These are phyloP conservation scores for Acanthurus leucopareius DNA, from an alignment of 2,797 vertebrate species.

Conservation along the genomic window DNA sequence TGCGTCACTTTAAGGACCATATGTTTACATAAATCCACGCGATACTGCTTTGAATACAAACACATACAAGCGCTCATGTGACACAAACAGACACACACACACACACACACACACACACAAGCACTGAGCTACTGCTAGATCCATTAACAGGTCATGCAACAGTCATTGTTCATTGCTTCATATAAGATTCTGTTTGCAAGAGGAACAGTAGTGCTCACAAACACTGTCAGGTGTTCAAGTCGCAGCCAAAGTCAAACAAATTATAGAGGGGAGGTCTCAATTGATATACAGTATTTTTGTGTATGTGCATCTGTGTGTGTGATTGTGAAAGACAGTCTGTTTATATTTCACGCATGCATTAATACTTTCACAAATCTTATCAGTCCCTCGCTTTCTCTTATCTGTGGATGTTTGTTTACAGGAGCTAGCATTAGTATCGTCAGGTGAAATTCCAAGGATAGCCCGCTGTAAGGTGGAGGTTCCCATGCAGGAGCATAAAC, in stretches of 20 bases:
- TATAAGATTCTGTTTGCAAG: constrained; percentile 84
- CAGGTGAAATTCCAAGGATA: constrained; percentile 42
- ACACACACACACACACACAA: constrained; percentile 6
- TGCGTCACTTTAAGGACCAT: constrained; percentile 66
- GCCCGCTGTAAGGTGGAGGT: constrained; percentile 30
- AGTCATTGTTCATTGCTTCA: constrained; percentile 89
- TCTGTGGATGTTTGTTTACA: constrained; percentile 43
- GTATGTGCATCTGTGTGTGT: too few species aligned
- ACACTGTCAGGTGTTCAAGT: constrained; percentile 73
- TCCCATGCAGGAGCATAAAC: constrained; percentile 35
- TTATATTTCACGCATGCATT: constrained; percentile 15
- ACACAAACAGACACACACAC: not conserved
- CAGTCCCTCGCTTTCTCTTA: constrained; percentile 3
- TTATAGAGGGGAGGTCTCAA: constrained; percentile 31
- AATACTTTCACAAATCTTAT: constrained; percentile 22
- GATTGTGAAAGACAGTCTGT: constrained; percentile 5
- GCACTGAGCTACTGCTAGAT: constrained; percentile 76
- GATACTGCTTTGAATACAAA: constrained; percentile 25
- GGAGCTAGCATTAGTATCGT: constrained; percentile 12
- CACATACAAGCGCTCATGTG: not conserved
- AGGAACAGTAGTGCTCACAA: constrained; percentile 75
- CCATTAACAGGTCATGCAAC: constrained; percentile 87
- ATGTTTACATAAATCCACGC: constrained; percentile 63
- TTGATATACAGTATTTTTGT: constrained; percentile 39
- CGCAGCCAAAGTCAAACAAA: constrained; percentile 70